Evolutionary conservation across 1,140 invertebrate genomes (phyloP).

Genomic region (Papilio glaucus): DNA sequence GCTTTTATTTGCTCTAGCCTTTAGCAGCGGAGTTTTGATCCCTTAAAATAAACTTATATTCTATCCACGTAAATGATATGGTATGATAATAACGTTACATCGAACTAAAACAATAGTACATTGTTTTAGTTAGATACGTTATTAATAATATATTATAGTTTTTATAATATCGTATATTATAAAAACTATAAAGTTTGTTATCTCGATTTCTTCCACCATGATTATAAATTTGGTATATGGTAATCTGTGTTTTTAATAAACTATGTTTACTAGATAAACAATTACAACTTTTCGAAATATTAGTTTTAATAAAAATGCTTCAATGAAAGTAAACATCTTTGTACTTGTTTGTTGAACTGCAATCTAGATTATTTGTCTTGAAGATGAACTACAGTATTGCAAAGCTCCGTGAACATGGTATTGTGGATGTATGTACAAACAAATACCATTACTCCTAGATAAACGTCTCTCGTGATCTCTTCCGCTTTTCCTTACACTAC

Average conservation of each 20-base stretch:
- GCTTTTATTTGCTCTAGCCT: slow-evolving; percentile 80
- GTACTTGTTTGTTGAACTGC: neutral
- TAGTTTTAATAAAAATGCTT: neutral
- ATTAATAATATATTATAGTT: too few relatives aligned
- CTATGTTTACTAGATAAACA: too few relatives aligned
- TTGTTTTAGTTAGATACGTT: too few relatives aligned
- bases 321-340: slow-evolving; percentile 10
- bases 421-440: neutral
- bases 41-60: slow-evolving; percentile 27
- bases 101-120: too few relatives aligned
- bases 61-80: neutral
- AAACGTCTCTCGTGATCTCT: neutral
- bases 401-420: neutral
- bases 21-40: slow-evolving; percentile 35
- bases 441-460: neutral
- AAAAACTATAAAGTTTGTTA: too few relatives aligned
- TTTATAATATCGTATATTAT: too few relatives aligned
- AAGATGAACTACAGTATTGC: neutral
- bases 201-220: too few relatives aligned
- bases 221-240: too few relatives aligned
- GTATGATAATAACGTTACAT: slow-evolving; percentile 2
- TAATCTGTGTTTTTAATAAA: too few relatives aligned
- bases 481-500: neutral
- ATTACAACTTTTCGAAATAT: neutral
- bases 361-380: slow-evolving; percentile 8